These are phyloP conservation scores for Peromyscus aztecus DNA, from an alignment of 2,797 vertebrate species.

Conservation along the genomic window DNA sequence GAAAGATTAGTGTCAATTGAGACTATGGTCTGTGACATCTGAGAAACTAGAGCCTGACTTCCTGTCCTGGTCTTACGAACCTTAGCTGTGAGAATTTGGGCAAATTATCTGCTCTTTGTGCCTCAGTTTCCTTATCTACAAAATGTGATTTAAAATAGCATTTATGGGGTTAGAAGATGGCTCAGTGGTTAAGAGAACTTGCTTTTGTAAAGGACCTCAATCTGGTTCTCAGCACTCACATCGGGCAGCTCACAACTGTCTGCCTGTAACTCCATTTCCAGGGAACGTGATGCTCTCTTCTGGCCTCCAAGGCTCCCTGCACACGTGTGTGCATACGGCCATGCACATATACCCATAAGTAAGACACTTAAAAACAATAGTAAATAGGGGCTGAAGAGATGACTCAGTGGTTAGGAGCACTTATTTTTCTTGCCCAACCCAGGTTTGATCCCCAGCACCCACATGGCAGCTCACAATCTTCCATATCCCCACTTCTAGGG, in stretches of 20 bases:
- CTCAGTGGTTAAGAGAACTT: neutral
- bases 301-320: neutral
- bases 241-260: neutral
- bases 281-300: neutral
- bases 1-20: neutral
- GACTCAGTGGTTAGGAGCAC: neutral
- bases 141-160: neutral
- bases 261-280: neutral
- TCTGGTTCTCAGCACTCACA: neutral
- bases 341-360: neutral
- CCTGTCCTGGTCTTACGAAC: neutral
- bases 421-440: neutral
- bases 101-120: neutral
- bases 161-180: neutral
- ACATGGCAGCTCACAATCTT: neutral
- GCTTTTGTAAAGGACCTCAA: neutral
- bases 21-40: neutral
- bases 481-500: neutral
- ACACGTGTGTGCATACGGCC: too few species aligned
- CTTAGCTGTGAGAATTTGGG: neutral
- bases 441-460: neutral
- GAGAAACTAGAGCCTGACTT: neutral
- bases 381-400: neutral
- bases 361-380: neutral
- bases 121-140: neutral